Conservation (phyloP, 1,140 invertebrate species). For the Pentalonia nigronervosa region DNA sequence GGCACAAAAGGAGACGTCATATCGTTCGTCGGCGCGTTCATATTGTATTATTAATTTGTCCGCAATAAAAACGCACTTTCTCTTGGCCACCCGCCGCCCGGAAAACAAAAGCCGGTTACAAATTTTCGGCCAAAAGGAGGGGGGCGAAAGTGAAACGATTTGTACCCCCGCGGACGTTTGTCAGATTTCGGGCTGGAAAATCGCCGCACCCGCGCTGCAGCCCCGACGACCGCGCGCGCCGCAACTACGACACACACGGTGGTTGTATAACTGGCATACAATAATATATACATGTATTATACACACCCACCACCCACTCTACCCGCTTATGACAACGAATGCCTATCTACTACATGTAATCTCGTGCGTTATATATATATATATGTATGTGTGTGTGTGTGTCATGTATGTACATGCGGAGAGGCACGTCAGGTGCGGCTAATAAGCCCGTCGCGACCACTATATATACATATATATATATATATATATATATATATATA, state of each 20-base stretch:
- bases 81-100: constrained; percentile 45
- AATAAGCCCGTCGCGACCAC: constrained; percentile 24
- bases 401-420: not conserved
- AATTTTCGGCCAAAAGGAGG: constrained; percentile 37
- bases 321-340: not conserved
- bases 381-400: not conserved
- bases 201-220: not conserved
- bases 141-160: constrained; percentile 51
- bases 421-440: constrained; percentile 32
- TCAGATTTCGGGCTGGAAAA: not conserved
- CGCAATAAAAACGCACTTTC: constrained; percentile 51
- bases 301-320: no score
- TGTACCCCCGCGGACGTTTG: constrained; percentile 39
- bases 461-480: not conserved
- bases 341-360: not conserved
- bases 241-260: not conserved
- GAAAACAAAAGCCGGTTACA: constrained; percentile 53
- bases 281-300: not conserved
- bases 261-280: not conserved
- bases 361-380: not conserved
- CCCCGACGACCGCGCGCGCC: not conserved
- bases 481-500: not conserved
- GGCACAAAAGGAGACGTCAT: not conserved
- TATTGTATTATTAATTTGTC: constrained; percentile 50
- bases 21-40: constrained; percentile 34